Evolutionary conservation across 2,797 vertebrate species (phyloP).

Genomic region (Crax fasciolata): DNA sequence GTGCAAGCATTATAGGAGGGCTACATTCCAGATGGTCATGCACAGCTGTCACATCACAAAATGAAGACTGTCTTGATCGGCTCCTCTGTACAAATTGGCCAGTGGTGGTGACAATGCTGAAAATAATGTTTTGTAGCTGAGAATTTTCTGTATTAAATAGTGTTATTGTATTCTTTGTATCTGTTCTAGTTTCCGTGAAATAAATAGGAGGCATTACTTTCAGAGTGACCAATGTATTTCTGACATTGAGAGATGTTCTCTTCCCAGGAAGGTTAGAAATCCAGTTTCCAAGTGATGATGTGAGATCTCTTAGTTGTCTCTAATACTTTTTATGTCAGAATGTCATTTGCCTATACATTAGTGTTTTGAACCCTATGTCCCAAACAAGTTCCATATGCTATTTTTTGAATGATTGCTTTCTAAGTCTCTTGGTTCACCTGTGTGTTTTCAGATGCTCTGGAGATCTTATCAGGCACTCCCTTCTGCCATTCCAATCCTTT

Average conservation of each 20-base stretch:
- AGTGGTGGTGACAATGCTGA: background rate
- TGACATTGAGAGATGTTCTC: background rate
- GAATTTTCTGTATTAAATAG: background rate
- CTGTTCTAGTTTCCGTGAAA: background rate
- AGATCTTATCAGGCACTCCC: fast-evolving
- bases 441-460: background rate
- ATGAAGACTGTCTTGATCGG: background rate
- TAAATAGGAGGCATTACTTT: background rate
- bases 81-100: too few relatives aligned
- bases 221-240: background rate
- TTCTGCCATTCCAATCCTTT: background rate
- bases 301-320: background rate
- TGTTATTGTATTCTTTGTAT: background rate
- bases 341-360: background rate
- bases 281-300: background rate
- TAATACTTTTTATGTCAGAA: background rate
- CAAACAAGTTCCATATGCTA: background rate
- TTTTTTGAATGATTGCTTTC: background rate
- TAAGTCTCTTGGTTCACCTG: background rate
- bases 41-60: background rate
- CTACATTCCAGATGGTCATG: background rate
- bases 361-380: background rate
- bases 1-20: background rate
- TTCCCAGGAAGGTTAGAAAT: background rate
- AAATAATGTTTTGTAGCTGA: background rate